Conservation (phyloP, 2,113 vertebrate species). For the Meles meles region DNA sequence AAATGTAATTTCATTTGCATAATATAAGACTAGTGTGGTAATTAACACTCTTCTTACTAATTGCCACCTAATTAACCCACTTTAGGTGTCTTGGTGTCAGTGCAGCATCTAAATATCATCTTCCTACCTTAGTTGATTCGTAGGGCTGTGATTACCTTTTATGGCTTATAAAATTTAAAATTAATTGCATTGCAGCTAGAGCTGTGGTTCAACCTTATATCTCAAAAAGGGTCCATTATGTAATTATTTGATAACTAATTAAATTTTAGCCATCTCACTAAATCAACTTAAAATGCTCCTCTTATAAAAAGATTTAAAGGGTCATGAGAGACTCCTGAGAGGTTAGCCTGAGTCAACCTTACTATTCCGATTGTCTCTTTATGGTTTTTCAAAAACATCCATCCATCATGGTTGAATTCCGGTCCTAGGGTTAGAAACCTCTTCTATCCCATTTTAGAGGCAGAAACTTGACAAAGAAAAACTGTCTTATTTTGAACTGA, state of each 20-base stretch:
- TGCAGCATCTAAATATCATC: slow-evolving; percentile 70
- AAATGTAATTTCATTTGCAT: slow-evolving; percentile 73
- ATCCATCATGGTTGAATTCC: not conserved
- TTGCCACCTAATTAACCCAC: slow-evolving; percentile 79
- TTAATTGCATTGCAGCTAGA: slow-evolving; percentile 63
- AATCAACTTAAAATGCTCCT: slow-evolving; percentile 56
- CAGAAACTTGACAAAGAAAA: not conserved
- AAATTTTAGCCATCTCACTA: slow-evolving; percentile 58
- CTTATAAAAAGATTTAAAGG: slow-evolving; percentile 48
- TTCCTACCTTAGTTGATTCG: slow-evolving; percentile 57
- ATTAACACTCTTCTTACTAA: slow-evolving; percentile 81
- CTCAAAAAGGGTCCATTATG: slow-evolving; percentile 52
- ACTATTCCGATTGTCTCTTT: not conserved
- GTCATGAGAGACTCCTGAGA: slow-evolving; percentile 43
- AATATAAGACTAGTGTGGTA: slow-evolving; percentile 64
- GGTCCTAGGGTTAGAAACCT: not conserved
- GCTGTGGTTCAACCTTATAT: slow-evolving; percentile 53
- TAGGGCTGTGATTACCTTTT: slow-evolving; percentile 68
- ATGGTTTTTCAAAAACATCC: slow-evolving; percentile 10
- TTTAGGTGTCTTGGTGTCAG: slow-evolving; percentile 62
- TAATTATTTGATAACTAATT: slow-evolving; percentile 71
- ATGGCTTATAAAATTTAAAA: slow-evolving; percentile 71
- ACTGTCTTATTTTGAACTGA: not conserved
- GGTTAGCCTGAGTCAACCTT: slow-evolving; percentile 15
- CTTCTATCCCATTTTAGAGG: not conserved